phyloP scores from a whole-genome alignment of 2,113 vertebrate species.

The Thamnaconus septentrionalis region DNA sequence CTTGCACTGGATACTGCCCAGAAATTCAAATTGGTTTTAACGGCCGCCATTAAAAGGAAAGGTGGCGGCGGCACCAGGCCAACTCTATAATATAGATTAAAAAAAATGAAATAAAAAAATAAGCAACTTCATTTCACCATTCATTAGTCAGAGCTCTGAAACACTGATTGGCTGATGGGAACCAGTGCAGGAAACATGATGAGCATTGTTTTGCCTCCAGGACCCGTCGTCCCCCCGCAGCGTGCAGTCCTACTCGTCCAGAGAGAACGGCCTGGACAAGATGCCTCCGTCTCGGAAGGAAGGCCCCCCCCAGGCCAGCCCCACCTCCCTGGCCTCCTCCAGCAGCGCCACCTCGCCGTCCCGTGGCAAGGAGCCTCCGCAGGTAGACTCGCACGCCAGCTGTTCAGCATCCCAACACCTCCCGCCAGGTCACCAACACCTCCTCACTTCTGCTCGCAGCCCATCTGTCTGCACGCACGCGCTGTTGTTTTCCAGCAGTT shows the following conservation, averaged over 20 bases:
- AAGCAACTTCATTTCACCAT: no score
- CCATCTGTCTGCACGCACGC: no score
- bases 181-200: background rate
- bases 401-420: background rate
- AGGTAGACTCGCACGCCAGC: slow-evolving; percentile 54
- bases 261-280: slow-evolving; percentile 89
- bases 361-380: slow-evolving; percentile 80
- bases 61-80: no score
- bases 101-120: no score
- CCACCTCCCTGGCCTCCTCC: slow-evolving; percentile 86
- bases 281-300: slow-evolving; percentile 80
- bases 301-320: slow-evolving; percentile 82
- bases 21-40: no score
- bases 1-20: no score
- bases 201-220: slow-evolving; percentile 56
- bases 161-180: no score
- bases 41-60: no score
- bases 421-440: no score
- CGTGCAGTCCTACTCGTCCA: slow-evolving; percentile 88
- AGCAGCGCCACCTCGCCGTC: slow-evolving; percentile 84
- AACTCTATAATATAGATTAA: no score
- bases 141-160: no score
- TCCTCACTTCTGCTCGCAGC: no score
- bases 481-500: background rate
- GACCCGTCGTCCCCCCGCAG: slow-evolving; percentile 89